Evolutionary conservation across 2,797 vertebrate species (phyloP).

Genomic region (Enteromius argenteus): DNA sequence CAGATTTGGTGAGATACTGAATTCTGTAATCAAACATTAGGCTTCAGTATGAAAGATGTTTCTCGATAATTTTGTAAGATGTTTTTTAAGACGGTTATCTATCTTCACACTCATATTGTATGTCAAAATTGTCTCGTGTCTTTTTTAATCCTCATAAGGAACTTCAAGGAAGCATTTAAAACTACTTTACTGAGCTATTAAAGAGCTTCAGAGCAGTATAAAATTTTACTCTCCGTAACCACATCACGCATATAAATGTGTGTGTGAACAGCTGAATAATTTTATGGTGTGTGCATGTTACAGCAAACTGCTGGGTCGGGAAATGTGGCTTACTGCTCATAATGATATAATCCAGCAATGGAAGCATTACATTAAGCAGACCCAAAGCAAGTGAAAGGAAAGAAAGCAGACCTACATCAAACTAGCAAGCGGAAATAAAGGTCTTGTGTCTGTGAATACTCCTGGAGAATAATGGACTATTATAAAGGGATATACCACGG

Average conservation of each 20-base stretch:
- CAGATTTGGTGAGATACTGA: neutral
- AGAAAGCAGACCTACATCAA: constrained; percentile 41
- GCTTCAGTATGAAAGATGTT: neutral
- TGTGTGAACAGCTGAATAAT: constrained; percentile 18
- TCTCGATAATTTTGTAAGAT: neutral
- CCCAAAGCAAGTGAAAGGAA: constrained; percentile 30
- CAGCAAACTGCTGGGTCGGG: constrained; percentile 25
- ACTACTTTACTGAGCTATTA: constrained; percentile 6
- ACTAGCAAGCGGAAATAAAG: constrained; percentile 40
- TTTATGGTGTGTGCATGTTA: constrained; percentile 25
- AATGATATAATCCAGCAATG: constrained; percentile 51
- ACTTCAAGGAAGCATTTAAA: neutral
- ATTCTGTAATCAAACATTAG: neutral
- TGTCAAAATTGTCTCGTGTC: neutral
- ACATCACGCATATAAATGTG: constrained; percentile 24
- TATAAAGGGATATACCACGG: constrained; percentile 35
- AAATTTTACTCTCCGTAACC: constrained; percentile 11
- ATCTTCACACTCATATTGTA: neutral
- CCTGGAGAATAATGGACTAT: constrained; percentile 34
- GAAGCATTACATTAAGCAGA: constrained; percentile 39
- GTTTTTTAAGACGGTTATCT: neutral
- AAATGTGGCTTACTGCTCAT: constrained; percentile 40
- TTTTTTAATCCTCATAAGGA: constrained; percentile 3
- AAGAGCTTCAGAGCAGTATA: constrained; percentile 1
- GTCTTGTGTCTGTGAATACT: constrained; percentile 39